Base-by-base conservation (phyloP, 1,140 invertebrate genomes). In the Phthorimaea operculella region DNA sequence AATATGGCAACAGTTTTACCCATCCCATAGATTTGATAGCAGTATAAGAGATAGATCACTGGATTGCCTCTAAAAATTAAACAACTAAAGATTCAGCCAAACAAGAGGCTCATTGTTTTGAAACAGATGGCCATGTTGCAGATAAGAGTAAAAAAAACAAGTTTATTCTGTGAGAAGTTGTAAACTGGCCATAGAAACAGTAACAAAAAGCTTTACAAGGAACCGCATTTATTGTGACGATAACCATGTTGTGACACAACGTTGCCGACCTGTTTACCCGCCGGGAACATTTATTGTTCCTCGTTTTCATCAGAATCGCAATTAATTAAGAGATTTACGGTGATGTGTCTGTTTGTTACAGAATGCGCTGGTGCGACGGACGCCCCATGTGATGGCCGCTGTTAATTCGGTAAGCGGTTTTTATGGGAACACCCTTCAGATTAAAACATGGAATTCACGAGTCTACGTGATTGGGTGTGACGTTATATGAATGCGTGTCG, bases 371-470 rank as follows among this genome's bases (percentile, higher is more conserved):
- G 69, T 74, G 68, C 61, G 56, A 49, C 57, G 34, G 55, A 58
- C 56, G 56, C 21, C 58, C 60, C 59, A 66, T 66, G 67, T 64
- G 54, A 82, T 82, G 79, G 74, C 79, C 61, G 77, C 79, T 61
- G 74, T 82, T 67, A 82, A 82, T 67, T 77, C 79, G 79, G 79
- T 82, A 74, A 79, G 79, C 21, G 10, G 7, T 1, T 39, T 39
- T 39, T 39, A 39, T 39, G n/a, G 36, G 3, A 12, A 39, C 36
- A 39, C 10, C n/a, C n/a, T 39, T 39, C 36, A 39, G 36, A 39
- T 39, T 12, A 39, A 39, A 39, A n/a, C 36, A 39, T 10, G 36
- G 8, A 12, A 10, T 39, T 39, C 8, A 4, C 36, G 33, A 34
- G 11, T 7, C 6, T 11, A 39, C 3, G 10, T 9, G 36, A 10